Evolutionary conservation across 1,140 invertebrate genomes (phyloP).

Genomic region (Bombus pyrosoma): DNA sequence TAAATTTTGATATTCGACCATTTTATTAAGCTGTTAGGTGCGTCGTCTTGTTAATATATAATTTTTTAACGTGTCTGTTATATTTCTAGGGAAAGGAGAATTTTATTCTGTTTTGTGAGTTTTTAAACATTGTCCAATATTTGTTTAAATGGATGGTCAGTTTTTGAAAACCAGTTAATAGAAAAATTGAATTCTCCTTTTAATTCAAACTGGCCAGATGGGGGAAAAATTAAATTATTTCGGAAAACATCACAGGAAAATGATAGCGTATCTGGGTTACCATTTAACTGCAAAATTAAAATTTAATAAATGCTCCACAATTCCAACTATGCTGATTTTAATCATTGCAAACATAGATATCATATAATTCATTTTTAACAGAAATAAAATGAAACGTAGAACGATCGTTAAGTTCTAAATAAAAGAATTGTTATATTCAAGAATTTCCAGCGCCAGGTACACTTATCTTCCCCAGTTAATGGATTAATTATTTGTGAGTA

Average conservation of each 20-base stretch:
- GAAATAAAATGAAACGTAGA: neutral
- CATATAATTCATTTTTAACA: too few relatives aligned
- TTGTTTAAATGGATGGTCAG: neutral
- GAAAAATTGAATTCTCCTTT: neutral
- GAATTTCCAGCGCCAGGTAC: too few relatives aligned
- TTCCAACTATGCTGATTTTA: neutral
- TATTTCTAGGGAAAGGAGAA: neutral
- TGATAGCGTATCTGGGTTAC: neutral
- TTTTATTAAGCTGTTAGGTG: neutral
- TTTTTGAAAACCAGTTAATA: neutral
- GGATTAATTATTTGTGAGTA: neutral
- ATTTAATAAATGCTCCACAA: neutral
- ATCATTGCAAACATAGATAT: neutral
- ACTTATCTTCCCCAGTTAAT: too few relatives aligned
- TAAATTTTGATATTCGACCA: too few relatives aligned
- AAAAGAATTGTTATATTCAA: neutral
- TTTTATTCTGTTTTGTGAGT: neutral
- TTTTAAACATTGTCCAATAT: neutral
- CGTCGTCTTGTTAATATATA: neutral
- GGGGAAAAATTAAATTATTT: neutral
- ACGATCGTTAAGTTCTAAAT: neutral
- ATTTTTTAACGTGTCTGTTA: neutral
- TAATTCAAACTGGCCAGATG: neutral
- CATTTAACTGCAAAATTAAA: neutral
- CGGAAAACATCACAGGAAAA: neutral